phyloP scores from a whole-genome alignment of 2,888 invertebrate genomes.

The Dolichomitus sp. region DNA sequence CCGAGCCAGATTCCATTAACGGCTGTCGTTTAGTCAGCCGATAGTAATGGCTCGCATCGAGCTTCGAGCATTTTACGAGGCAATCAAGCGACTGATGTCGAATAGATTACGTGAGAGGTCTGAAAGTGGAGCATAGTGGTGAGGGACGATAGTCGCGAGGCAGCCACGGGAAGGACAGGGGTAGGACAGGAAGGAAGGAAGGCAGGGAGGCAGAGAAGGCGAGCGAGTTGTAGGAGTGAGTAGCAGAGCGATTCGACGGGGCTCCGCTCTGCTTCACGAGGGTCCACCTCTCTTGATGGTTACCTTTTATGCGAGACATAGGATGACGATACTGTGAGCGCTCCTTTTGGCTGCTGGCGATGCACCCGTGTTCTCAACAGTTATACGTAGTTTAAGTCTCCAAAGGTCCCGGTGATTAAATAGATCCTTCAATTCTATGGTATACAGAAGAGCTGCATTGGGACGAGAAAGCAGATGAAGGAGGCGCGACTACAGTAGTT shows the following conservation, averaged over 20 bases:
- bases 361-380: slow-evolving; percentile 55
- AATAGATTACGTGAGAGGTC: slow-evolving; percentile 76
- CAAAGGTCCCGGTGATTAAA: slow-evolving; percentile 79
- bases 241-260: slow-evolving; percentile 45
- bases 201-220: slow-evolving; percentile 9
- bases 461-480: background rate
- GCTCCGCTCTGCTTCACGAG: slow-evolving; percentile 30
- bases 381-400: slow-evolving; percentile 71
- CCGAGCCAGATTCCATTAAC: slow-evolving; percentile 77
- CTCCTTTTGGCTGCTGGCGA: slow-evolving; percentile 17
- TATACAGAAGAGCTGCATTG: slow-evolving; percentile 39
- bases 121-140: slow-evolving; percentile 69
- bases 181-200: slow-evolving; percentile 36
- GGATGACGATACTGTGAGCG: slow-evolving; percentile 44
- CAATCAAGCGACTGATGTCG: slow-evolving; percentile 77
- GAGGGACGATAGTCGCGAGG: slow-evolving; percentile 5
- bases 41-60: slow-evolving; percentile 76
- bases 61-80: slow-evolving; percentile 77
- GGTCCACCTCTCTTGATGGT: slow-evolving; percentile 29
- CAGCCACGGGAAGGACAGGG: background rate
- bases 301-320: slow-evolving; percentile 70
- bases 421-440: slow-evolving; percentile 74
- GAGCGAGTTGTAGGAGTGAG: slow-evolving; percentile 14
- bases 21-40: slow-evolving; percentile 77
- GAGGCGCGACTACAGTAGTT: slow-evolving; percentile 10